Evolutionary conservation across 2,888 invertebrate genomes (phyloP).

Genomic region (Ectemnius lituratus): DNA sequence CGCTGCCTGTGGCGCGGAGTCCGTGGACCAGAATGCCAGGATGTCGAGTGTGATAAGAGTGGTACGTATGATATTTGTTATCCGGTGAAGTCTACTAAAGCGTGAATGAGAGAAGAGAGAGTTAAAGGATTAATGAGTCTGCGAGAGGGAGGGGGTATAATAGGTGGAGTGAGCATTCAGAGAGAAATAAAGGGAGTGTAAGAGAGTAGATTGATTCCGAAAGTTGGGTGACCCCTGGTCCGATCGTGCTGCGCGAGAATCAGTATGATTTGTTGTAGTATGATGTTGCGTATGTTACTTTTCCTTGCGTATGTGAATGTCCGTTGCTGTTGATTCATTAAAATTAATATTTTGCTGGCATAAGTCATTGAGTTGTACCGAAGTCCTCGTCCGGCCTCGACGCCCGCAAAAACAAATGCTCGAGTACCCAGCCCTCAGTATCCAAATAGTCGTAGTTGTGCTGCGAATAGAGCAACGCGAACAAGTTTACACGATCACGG

Average conservation of each 20-base stretch:
- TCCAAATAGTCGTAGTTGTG: neutral
- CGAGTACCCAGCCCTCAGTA: constrained; percentile 28
- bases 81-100: constrained; percentile 22
- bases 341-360: constrained; percentile 71
- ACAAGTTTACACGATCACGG: constrained; percentile 44
- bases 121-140: constrained; percentile 16
- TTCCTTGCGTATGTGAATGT: constrained; percentile 66
- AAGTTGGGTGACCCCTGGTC: constrained; percentile 49
- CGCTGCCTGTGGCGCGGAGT: constrained; percentile 11
- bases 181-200: constrained; percentile 25
- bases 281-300: constrained; percentile 57
- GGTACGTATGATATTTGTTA: constrained; percentile 23
- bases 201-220: constrained; percentile 34
- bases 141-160: constrained; percentile 22
- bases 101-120: constrained; percentile 22
- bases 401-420: constrained; percentile 35
- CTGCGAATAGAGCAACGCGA: constrained; percentile 11
- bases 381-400: constrained; percentile 61
- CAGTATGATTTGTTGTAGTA: constrained; percentile 51
- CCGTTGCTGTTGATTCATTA: constrained; percentile 72
- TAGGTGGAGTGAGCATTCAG: constrained; percentile 31
- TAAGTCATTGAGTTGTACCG: constrained; percentile 66
- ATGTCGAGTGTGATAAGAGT: constrained; percentile 7
- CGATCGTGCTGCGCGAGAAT: constrained; percentile 56
- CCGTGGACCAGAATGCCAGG: constrained; percentile 10